Percentiles rank a stretch among this genome's conserved stretches.
phyloP scores from a whole-genome alignment of 2,888 invertebrate species.

The Osmoderma eremita region DNA sequence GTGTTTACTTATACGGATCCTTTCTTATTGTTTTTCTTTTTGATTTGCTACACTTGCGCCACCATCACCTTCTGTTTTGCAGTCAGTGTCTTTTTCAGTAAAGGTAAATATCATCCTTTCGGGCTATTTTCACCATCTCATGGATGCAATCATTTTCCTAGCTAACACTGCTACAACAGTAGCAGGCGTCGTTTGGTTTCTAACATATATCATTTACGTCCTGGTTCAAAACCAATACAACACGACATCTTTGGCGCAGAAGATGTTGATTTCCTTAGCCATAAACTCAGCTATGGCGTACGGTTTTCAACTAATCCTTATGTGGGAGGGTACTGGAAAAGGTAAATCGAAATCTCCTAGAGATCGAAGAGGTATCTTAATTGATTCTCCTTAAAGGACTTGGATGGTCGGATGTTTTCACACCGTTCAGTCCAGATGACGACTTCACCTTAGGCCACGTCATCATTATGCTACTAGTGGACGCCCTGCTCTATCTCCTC shows the following conservation, averaged over 20 bases:
- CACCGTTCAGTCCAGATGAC: slow-evolving; percentile 74
- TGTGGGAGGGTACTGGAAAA: slow-evolving; percentile 76
- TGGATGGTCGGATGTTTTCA: slow-evolving; percentile 73
- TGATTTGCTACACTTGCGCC: slow-evolving; percentile 76
- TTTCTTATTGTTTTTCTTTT: slow-evolving; percentile 74
- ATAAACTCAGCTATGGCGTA: slow-evolving; percentile 85
- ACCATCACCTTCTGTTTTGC: slow-evolving; percentile 83
- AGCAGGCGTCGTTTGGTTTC: slow-evolving; percentile 80
- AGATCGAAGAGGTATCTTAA: no score
- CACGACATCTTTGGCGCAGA: slow-evolving; percentile 68
- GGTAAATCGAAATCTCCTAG: slow-evolving; percentile 61
- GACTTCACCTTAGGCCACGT: slow-evolving; percentile 75
- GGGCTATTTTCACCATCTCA: no score
- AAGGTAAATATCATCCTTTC: no score
- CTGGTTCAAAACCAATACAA: slow-evolving; percentile 74
- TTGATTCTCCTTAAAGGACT: slow-evolving; percentile 63
- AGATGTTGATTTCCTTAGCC: slow-evolving; percentile 73
- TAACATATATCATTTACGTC: slow-evolving; percentile 77
- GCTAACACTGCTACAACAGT: slow-evolving; percentile 83
- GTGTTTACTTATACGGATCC: slow-evolving; percentile 78
- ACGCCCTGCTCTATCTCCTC: slow-evolving; percentile 75
- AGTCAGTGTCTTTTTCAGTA: slow-evolving; percentile 82
- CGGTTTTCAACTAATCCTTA: slow-evolving; percentile 78
- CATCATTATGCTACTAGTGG: slow-evolving; percentile 76
- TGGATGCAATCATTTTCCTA: slow-evolving; percentile 59